Base-by-base conservation (phyloP, 2,888 invertebrate genomes). In the Noctua janthina region DNA sequence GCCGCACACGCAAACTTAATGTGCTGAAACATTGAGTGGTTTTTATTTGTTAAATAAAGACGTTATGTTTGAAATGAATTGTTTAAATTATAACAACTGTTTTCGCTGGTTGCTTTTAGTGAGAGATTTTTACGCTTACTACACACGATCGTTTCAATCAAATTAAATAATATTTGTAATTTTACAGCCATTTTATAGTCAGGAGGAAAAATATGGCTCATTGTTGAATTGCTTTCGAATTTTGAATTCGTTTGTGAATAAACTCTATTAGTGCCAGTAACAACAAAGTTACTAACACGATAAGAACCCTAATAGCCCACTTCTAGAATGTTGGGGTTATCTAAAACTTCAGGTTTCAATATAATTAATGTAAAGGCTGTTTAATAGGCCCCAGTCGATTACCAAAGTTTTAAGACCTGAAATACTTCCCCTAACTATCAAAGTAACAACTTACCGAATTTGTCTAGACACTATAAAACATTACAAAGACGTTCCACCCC, bases 1-100 rank as follows among this genome's bases (percentile, higher is more conserved):
- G 78, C 82, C 82, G 71, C 56, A 71, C 90, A 91, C 91, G 91
- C 92, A 73, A 90, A 87, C 89, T 92, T 93, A 93, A 93, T 91
- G 92, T 91, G 90, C 86, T 90, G 91, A 87, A 89, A 90, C 66
- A 71, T 74, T 76, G 66, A 75, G 56, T 46, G 35, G 62, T 80
- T 81, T 82, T 80, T 76, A 77, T 80, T 77, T 67, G 64, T 74
- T 80, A 76, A 79, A 82, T 76, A 80, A 64, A 86, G 74, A 82
- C 74, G 75, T 76, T 82, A 79, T 17, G 46, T 84, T 76, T 62
- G 15, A 69, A 84, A 66, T 87, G 39, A 64, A 66, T 72, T 72
- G 64, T 49, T 87, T 67, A 69, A 75, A 77, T 80, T 77, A 56
- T 72, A 70, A 78, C 51, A 51, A 73, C 43, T 73, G 62, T 49